phyloP scores from a whole-genome alignment of 2,113 vertebrate species.

The Vanacampus margaritifer region DNA sequence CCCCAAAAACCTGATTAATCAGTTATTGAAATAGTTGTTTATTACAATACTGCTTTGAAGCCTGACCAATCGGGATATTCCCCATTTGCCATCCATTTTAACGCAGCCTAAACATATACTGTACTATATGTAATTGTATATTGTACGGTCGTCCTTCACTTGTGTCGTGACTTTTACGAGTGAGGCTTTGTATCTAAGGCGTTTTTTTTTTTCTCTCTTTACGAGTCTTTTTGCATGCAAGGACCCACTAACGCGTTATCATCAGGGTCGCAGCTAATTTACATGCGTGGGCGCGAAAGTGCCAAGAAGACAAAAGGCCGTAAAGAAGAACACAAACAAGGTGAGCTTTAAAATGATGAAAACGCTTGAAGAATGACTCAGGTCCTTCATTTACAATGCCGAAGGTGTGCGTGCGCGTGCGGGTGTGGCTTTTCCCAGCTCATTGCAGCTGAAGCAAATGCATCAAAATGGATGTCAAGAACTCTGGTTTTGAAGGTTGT shows the following conservation, averaged over 20 bases:
- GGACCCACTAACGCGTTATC: not conserved
- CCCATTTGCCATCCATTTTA: not conserved
- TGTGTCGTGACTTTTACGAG: not conserved
- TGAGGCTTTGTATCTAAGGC: not conserved
- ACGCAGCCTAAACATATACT: not conserved
- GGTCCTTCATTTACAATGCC: not conserved
- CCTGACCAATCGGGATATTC: not conserved
- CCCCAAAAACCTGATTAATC: too few relatives aligned
- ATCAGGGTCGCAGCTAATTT: not conserved
- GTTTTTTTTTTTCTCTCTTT: not conserved
- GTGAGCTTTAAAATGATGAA: not conserved
- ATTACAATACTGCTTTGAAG: not conserved
- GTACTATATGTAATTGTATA: not conserved
- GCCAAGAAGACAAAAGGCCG: not conserved
- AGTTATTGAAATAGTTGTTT: too few relatives aligned
- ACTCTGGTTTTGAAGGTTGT: not conserved
- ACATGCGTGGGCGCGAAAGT: not conserved
- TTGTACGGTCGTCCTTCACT: not conserved
- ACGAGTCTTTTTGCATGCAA: not conserved
- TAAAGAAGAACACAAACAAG: conserved; percentile 1
- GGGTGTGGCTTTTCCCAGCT: not conserved
- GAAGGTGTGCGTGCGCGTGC: not conserved
- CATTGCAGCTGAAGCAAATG: not conserved
- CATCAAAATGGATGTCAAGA: not conserved
- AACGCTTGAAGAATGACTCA: not conserved